Conservation (phyloP, 2,797 vertebrate species). For the Pteronotus mesoamericanus region DNA sequence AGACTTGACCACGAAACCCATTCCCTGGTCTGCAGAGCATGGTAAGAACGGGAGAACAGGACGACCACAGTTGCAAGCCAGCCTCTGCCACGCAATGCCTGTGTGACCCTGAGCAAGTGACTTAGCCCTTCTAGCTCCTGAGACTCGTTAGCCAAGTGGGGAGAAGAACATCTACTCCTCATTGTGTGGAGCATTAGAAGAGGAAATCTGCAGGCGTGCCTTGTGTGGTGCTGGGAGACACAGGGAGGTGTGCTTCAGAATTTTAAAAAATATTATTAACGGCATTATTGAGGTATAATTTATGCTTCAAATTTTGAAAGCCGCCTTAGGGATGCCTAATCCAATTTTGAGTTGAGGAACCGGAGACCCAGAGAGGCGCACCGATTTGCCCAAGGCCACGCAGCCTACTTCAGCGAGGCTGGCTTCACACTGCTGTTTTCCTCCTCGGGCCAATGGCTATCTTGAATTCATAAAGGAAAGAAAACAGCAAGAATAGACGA, state of each 20-base stretch:
- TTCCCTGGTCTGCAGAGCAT: not conserved
- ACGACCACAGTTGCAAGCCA: not conserved
- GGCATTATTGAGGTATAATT: not conserved
- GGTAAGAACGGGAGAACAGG: fast-evolving
- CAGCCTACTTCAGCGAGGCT: fast-evolving
- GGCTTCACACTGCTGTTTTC: not conserved
- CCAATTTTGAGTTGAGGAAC: not conserved
- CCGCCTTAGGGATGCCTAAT: not conserved
- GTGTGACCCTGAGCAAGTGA: not conserved
- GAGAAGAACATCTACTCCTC: not conserved
- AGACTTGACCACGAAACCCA: not conserved
- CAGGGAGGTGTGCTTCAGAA: not conserved
- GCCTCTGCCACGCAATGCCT: not conserved
- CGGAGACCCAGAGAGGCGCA: not conserved
- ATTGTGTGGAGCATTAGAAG: fast-evolving
- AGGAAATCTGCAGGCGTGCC: fast-evolving
- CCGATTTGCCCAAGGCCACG: not conserved
- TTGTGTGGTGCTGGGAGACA: not conserved
- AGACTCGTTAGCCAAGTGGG: not conserved
- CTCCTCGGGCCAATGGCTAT: not conserved
- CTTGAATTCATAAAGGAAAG: not conserved
- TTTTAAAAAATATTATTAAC: not conserved
- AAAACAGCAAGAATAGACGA: not conserved
- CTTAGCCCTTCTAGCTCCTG: not conserved
- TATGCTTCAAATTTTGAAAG: not conserved